Percentiles rank a stretch among this genome's conserved stretches.
Evolutionary conservation across 2,797 vertebrate genomes (phyloP).

Genomic region (Acipenser transmontanus): DNA sequence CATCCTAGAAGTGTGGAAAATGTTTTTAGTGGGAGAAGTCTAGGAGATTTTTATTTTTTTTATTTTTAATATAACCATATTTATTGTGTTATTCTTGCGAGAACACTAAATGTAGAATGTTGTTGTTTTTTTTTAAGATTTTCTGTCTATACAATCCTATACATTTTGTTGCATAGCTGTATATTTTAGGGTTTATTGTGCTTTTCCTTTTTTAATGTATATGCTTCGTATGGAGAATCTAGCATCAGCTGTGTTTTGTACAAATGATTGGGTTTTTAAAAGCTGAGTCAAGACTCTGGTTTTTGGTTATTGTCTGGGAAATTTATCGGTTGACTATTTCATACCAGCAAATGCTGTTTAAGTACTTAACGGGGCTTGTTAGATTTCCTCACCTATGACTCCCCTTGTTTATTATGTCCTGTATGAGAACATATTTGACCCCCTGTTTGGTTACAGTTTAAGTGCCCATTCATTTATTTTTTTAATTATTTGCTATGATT

Average conservation of each 20-base stretch:
- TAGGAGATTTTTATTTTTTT: constrained; percentile 15
- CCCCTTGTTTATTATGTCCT: too few species aligned
- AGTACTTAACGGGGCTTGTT: neutral
- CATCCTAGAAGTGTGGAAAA: neutral
- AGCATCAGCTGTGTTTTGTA: constrained; percentile 10
- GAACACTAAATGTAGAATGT: constrained; percentile 34
- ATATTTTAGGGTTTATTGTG: constrained; percentile 14
- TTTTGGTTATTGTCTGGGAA: neutral
- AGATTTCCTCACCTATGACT: neutral
- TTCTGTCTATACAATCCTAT: neutral
- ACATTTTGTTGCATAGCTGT: neutral
- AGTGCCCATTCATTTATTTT: too few species aligned
- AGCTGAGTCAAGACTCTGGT: neutral
- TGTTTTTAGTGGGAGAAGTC: neutral
- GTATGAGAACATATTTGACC: too few species aligned
- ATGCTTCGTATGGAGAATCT: constrained; percentile 9
- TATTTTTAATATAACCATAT: constrained; percentile 21
- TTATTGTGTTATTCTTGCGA: constrained; percentile 30
- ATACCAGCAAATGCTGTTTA: neutral
- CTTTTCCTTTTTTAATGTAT: constrained; percentile 12
- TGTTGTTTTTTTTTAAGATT: constrained; percentile 9
- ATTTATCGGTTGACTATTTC: neutral
- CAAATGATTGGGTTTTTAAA: neutral
- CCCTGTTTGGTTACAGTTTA: too few species aligned
- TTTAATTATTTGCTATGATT: too few species aligned